phyloP scores from a whole-genome alignment of 2,888 invertebrate genomes.

The Sabatieria punctata region DNA sequence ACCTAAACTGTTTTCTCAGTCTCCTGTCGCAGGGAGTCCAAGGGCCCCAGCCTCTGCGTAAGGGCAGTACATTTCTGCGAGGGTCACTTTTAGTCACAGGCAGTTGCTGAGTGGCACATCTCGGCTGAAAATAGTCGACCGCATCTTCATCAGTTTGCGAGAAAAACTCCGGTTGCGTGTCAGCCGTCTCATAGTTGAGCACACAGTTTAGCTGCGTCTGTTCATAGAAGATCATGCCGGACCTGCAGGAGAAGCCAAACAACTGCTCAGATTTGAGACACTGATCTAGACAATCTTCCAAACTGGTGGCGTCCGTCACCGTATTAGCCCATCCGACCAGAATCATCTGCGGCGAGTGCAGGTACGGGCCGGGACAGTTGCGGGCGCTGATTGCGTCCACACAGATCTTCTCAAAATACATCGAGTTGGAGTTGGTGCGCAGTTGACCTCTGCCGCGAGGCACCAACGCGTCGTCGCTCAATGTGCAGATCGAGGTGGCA shows the following conservation, averaged over 20 bases:
- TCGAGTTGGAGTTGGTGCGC: no score
- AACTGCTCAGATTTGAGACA: slow-evolving; percentile 3
- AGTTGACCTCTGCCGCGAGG: no score
- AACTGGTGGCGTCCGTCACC: slow-evolving; percentile 2
- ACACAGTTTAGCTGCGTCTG: slow-evolving; percentile 7
- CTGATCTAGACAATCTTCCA: slow-evolving; percentile 5
- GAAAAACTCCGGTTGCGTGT: slow-evolving; percentile 9
- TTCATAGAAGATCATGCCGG: slow-evolving; percentile 7
- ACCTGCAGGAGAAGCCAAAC: slow-evolving; percentile 5
- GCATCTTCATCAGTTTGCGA: slow-evolving; percentile 1
- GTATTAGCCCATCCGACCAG: slow-evolving; percentile 9
- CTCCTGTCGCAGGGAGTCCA: no score
- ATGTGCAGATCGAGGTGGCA: no score
- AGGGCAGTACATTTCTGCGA: no score
- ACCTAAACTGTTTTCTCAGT: no score
- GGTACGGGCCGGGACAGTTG: neutral
- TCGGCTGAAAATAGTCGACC: slow-evolving; percentile 10
- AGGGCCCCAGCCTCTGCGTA: no score
- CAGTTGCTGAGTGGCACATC: neutral
- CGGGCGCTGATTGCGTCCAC: no score
- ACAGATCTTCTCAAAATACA: no score
- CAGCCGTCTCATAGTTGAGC: slow-evolving; percentile 6
- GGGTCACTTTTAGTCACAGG: no score
- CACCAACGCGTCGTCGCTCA: no score
- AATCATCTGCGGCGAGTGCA: slow-evolving; percentile 6